Conservation (phyloP, 2,797 vertebrate genomes). For the Rhabdophis nuchalis region DNA sequence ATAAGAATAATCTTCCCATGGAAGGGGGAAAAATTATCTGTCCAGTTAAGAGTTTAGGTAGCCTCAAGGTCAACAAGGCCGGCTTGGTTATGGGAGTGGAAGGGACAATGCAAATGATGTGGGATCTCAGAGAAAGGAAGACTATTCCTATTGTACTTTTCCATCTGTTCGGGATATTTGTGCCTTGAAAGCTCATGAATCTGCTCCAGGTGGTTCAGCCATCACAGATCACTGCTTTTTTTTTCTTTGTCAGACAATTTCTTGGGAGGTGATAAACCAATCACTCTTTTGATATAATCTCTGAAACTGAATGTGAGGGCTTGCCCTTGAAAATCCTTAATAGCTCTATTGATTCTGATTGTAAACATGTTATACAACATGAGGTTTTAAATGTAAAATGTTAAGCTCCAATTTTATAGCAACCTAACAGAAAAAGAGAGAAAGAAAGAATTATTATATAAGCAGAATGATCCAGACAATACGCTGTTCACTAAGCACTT, state of each 20-base stretch:
- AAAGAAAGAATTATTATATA: too few relatives aligned
- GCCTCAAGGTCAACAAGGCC: neutral
- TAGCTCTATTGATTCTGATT: constrained; percentile 17
- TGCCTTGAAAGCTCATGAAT: neutral
- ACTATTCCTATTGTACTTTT: neutral
- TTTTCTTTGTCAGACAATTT: constrained; percentile 18
- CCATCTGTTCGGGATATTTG: neutral
- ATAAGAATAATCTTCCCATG: neutral
- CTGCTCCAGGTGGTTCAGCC: neutral
- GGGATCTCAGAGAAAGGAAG: neutral
- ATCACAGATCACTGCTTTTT: neutral
- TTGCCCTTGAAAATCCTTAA: neutral
- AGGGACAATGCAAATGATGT: neutral
- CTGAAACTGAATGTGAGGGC: neutral
- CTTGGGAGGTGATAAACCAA: constrained; percentile 4
- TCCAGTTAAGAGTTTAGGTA: neutral
- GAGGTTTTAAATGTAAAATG: neutral
- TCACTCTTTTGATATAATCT: constrained; percentile 1
- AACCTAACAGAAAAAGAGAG: neutral
- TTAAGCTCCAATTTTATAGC: neutral
- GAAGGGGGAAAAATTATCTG: neutral
- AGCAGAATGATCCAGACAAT: too few relatives aligned
- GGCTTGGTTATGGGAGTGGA: neutral
- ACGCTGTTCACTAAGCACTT: too few relatives aligned
- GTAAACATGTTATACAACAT: neutral